phyloP scores from a whole-genome alignment of 2,888 invertebrate genomes.

The Marasmarcha lunaedactyla region DNA sequence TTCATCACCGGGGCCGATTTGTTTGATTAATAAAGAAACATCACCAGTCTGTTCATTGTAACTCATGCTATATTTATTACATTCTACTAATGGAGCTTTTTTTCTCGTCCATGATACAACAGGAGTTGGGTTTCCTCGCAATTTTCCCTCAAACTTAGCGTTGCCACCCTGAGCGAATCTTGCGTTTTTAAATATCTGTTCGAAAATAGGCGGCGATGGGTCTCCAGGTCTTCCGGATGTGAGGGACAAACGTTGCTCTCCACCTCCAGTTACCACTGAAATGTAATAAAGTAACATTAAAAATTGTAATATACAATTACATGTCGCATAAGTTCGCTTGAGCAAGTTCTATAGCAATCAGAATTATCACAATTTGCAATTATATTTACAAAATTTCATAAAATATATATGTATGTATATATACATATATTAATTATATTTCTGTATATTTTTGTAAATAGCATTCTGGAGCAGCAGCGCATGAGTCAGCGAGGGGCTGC shows the following conservation, averaged over 20 bases:
- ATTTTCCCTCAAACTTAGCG: constrained; percentile 91
- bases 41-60: constrained; percentile 93
- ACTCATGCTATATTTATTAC: constrained; percentile 88
- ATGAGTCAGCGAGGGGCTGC: constrained; percentile 17
- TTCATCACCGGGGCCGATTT: constrained; percentile 95
- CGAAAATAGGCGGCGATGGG: constrained; percentile 93
- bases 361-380: no score
- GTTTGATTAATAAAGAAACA: constrained; percentile 91
- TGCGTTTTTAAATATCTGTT: constrained; percentile 94
- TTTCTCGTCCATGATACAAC: constrained; percentile 92
- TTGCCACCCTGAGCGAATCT: constrained; percentile 95
- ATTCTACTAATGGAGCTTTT: constrained; percentile 85
- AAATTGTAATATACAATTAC: not conserved
- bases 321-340: no score
- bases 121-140: constrained; percentile 92
- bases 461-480: constrained; percentile 8
- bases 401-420: no score
- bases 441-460: no score
- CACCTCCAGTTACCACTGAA: constrained; percentile 76
- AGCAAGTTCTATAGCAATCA: no score
- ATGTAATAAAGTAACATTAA: constrained; percentile 27
- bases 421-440: no score
- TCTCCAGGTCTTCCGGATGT: constrained; percentile 73
- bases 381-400: no score
- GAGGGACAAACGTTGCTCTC: constrained; percentile 39